Evolutionary conservation across 2,888 invertebrate species (phyloP).

Genomic region (Helobdella robusta): DNA sequence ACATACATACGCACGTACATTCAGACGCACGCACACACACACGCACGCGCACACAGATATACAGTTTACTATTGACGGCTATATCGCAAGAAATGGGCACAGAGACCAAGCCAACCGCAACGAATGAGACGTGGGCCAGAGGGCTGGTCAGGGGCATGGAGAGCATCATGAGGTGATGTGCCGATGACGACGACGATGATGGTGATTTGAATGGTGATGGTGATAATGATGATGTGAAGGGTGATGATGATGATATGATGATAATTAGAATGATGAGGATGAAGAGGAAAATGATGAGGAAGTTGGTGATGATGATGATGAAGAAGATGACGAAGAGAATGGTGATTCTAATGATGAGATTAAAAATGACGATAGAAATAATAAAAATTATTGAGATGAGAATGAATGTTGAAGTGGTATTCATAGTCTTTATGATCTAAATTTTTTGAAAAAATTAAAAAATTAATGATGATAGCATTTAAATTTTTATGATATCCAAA

Average conservation of each 20-base stretch:
- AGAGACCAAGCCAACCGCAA: conserved; percentile 25
- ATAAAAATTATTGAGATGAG: no score
- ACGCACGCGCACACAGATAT: conserved; percentile 55
- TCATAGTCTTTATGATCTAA: no score
- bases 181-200: not conserved
- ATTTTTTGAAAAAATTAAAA: no score
- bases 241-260: not conserved
- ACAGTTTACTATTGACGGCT: conserved; percentile 65
- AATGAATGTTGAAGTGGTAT: no score
- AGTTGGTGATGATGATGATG: not conserved
- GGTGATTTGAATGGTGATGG: no score
- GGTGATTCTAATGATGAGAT: no score
- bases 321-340: conserved; percentile 14
- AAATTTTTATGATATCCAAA: no score
- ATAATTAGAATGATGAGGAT: not conserved
- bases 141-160: conserved; percentile 56
- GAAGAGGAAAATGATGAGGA: conserved; percentile 8
- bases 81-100: conserved; percentile 38
- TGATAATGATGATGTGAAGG: not conserved
- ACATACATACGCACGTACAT: no score
- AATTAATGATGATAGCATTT: no score
- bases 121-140: conserved; percentile 52
- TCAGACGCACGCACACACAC: no score
- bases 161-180: conserved; percentile 54
- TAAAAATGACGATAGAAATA: no score